Evolutionary conservation across 2,113 vertebrate species (phyloP).

Genomic region (Pholis gunnellus): DNA sequence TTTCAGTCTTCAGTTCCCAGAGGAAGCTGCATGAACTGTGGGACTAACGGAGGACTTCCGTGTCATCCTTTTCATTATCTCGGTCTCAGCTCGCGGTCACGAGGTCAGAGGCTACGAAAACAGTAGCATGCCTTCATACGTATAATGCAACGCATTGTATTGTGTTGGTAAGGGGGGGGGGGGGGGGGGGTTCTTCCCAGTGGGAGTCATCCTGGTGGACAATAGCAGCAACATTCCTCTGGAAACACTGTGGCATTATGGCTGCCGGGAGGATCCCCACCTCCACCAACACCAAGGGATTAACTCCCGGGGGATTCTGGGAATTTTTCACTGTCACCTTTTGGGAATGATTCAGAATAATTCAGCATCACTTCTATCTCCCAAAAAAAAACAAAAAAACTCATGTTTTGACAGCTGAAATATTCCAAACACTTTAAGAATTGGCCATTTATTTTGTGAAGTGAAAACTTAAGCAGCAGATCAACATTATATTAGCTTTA

Average conservation of each 20-base stretch:
- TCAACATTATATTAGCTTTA: not conserved
- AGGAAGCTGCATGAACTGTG: constrained; percentile 53
- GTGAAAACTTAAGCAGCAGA: not conserved
- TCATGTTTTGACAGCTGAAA: not conserved
- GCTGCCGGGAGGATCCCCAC: constrained; percentile 35
- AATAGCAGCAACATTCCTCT: constrained; percentile 77
- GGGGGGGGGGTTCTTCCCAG: constrained; percentile 47
- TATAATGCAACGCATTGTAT: constrained; percentile 69
- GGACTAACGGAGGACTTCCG: constrained; percentile 69
- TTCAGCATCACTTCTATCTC: not conserved
- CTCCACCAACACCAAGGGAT: constrained; percentile 59
- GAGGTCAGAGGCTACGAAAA: constrained; percentile 75
- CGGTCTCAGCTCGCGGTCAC: constrained; percentile 49
- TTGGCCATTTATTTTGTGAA: not conserved
- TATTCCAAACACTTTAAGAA: too few relatives aligned
- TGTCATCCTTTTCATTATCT: constrained; percentile 65
- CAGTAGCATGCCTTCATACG: constrained; percentile 63
- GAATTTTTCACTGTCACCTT: constrained; percentile 43
- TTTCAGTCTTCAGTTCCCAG: not conserved
- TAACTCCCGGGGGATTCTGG: constrained; percentile 53
- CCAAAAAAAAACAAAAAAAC: not conserved
- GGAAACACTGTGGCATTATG: constrained; percentile 74
- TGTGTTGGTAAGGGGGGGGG: constrained; percentile 55
- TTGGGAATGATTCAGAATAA: constrained; percentile 39
- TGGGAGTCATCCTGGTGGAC: constrained; percentile 64